Base-by-base conservation (phyloP, 2,113 vertebrate genomes). In the Gadus chalcogrammus region DNA sequence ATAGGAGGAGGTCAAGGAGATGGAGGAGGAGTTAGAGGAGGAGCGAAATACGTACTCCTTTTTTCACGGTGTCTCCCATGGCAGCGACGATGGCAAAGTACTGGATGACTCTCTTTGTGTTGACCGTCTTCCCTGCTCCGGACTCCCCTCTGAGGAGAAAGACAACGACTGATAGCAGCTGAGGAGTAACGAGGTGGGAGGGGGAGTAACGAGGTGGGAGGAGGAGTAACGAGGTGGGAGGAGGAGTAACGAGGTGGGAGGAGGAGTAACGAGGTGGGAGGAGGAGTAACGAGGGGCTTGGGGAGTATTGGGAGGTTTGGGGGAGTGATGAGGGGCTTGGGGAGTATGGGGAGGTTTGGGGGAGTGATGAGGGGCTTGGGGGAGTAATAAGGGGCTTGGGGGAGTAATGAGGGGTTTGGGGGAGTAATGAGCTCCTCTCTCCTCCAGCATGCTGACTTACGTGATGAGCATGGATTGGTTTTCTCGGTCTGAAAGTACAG, bases 81-180 rank as follows among this genome's bases (percentile, higher is more conserved):
- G 94, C 91, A 77, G 93, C 92, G 20, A 93, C 69, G 9, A 90
- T 94, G 79, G 93, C 94, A 68, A 97, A 98, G 87, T 95, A 95
- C 86, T 95, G 93, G 64, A 96, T 95, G 77, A 94, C 92, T 31
- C 93, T 81, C 84, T 96, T 96, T 1, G 92, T 95, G 89, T 95
- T 97, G 81, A 95, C 93, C 2, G 94, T 97, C 87, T 97, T 97
- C 65, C 94, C 94, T 64, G 94, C 91, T 11, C 94, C 94, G 0
- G 94, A 96, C 88, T 96, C 94, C 66, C 94, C 94, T 0, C 94
- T 97, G 81, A 76, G 72, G 71, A 67, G 74, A 67, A 60, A 59
- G 72, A 4, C 2, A 12, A 79, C 31, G 31, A 35, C 31, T 7
- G 31, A 35, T 28, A 65, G 56, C 42, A 18, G 58, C 64, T 63